Conservation (phyloP, 1,140 invertebrate genomes). For the Meloidogyne chitwoodi region DNA sequence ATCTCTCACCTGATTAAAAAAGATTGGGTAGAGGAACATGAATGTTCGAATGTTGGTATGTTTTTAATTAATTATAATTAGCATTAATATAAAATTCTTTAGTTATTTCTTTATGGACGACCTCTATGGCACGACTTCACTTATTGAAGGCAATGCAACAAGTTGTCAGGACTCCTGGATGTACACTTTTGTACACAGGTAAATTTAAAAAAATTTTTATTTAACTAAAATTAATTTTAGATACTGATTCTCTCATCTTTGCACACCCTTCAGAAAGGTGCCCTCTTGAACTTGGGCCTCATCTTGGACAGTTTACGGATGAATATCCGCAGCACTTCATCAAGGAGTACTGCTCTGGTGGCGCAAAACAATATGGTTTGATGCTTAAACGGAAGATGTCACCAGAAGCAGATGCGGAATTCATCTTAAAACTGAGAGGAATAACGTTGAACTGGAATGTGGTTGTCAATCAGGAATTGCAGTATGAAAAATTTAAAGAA, state of each 20-base stretch:
- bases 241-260: not conserved
- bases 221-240: not conserved
- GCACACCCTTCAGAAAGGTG: not conserved
- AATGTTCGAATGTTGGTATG: not conserved
- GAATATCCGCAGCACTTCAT: not conserved
- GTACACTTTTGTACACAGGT: not conserved
- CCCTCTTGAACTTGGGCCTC: not conserved
- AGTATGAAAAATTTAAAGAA: conserved; percentile 9
- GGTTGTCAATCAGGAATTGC: not conserved
- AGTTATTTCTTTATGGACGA: conserved; percentile 6
- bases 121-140: not conserved
- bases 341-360: not conserved
- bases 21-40: not conserved
- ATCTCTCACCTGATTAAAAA: not conserved
- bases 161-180: not conserved
- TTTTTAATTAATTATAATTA: not conserved
- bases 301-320: conserved; percentile 5
- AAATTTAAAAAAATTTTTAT: not conserved
- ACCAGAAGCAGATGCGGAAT: not conserved
- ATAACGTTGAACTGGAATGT: not conserved
- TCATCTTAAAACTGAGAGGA: not conserved
- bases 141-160: not conserved
- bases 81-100: not conserved
- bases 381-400: not conserved
- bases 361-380: not conserved